Conservation (phyloP, 2,888 invertebrate genomes). For the Epistrophe eligans region DNA sequence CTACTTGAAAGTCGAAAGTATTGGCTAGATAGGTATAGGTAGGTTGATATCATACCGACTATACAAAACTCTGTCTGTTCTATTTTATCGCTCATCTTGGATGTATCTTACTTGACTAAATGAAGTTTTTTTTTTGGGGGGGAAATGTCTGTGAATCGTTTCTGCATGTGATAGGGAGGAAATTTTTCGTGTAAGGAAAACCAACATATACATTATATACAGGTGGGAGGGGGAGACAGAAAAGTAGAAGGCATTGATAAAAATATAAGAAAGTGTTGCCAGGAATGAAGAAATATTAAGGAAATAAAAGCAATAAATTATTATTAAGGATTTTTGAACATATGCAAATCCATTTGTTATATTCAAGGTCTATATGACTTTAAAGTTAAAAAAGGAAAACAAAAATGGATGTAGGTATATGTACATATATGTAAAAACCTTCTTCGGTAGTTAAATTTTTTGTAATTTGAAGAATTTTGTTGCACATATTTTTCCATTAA, state of each 20-base stretch:
- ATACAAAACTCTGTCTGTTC: not conserved
- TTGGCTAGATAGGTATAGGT: not conserved
- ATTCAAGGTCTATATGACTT: too few species aligned
- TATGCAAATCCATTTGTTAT: not conserved
- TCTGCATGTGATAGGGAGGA: conserved; percentile 54
- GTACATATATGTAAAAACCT: too few species aligned
- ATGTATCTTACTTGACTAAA: conserved; percentile 13
- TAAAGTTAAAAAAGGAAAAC: too few species aligned
- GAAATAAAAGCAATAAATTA: conserved; percentile 8
- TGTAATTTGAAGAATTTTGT: too few species aligned
- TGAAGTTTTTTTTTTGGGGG: conserved; percentile 1
- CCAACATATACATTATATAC: not conserved
- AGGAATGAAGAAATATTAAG: not conserved
- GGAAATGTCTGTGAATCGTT: conserved; percentile 41
- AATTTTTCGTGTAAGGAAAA: conserved; percentile 33
- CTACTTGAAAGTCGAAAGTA: conserved; percentile 1
- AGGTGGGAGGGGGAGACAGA: not conserved
- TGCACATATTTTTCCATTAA: too few species aligned
- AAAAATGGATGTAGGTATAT: too few species aligned
- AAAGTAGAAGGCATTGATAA: conserved; percentile 10
- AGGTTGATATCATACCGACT: not conserved
- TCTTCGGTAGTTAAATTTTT: too few species aligned
- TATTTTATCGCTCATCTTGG: conserved; percentile 54
- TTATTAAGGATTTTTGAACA: not conserved
- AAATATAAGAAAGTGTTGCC: conserved; percentile 43